Conservation (phyloP, 2,797 vertebrate species). For the Gouania willdenowi region DNA sequence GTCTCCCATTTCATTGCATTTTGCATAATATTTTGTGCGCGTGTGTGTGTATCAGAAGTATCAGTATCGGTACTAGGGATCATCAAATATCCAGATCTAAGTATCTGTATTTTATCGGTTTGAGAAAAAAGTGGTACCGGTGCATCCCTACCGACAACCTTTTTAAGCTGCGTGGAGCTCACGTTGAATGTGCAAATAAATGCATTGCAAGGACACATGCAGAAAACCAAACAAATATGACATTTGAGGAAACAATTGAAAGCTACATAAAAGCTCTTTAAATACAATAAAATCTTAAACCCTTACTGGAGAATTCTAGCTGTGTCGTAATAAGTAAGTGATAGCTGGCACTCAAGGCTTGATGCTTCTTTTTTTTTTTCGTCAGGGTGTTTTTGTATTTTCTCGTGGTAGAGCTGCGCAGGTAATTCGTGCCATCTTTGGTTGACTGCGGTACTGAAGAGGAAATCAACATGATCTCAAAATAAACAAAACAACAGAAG, state of each 20-base stretch:
- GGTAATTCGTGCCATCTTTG: slow-evolving; percentile 99
- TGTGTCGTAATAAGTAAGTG: slow-evolving; percentile 92
- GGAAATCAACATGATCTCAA: slow-evolving; percentile 75
- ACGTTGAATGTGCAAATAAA: slow-evolving; percentile 99
- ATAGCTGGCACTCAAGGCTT: slow-evolving; percentile 91
- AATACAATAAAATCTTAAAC: slow-evolving; percentile 95
- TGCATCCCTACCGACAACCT: too few species aligned
- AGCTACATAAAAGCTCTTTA: slow-evolving; percentile 96
- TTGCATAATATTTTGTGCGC: too few species aligned
- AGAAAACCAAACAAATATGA: slow-evolving; percentile 83
- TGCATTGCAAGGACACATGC: slow-evolving; percentile 99
- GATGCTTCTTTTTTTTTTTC: slow-evolving; percentile 76
- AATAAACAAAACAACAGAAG: slow-evolving; percentile 77
- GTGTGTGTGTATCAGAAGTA: too few species aligned
- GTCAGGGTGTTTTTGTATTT: slow-evolving; percentile 63
- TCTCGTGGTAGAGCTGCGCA: slow-evolving; percentile 83
- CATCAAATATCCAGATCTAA: too few species aligned
- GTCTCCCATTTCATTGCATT: too few species aligned
- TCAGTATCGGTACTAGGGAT: too few species aligned
- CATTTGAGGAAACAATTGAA: slow-evolving; percentile 88
- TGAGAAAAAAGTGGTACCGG: too few species aligned
- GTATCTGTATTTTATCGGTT: too few species aligned
- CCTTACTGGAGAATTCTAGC: slow-evolving; percentile 90
- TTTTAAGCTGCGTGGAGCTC: slow-evolving; percentile 83
- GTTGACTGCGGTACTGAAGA: slow-evolving; percentile 98